Base-by-base conservation (phyloP, 2,888 invertebrate species). In the Oxycera nigricornis region DNA sequence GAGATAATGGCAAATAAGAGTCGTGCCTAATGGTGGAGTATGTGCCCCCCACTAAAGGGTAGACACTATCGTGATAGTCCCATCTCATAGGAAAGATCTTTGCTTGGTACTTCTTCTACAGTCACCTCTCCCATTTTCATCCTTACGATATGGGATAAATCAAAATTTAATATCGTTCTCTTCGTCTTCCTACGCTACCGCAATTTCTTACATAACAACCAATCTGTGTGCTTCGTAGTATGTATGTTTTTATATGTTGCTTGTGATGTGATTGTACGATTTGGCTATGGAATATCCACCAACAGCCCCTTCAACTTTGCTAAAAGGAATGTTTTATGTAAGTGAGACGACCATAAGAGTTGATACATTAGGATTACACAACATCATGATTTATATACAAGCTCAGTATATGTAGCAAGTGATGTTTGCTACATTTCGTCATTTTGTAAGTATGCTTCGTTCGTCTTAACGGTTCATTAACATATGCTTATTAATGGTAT, bases 141-240 rank as follows among this genome's bases (percentile, higher is more conserved):
- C 17, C 11, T 11, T 31, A n/a, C 20, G n/a, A 39, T 65, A 35
- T 26, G 20, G 22, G 20, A 62, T 62, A 65, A 39, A 65, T 65
- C 65, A 65, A 65, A 65, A 65, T 65, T 41, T 65, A 65, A 65
- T 65, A 65, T 65, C 41, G 39, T 30, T 35, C 22, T 39, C 30
- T 39, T 41, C 41, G n/a, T 20, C 46, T 11, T 14, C 20, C n/a
- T 4, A 39, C 65, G 65, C 39, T 65, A 65, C 65, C 65, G 41
- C 65, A 39, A 65, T 39, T 65, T 41, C 65, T 65, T 22, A 24
- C 14, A 35, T 24, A 65, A 41, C 31, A 65, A 17, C 41, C 65
- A 31, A 65, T 41, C 39, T 65, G 41, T 14, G 46, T n/a, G 46
- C 17, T 2, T 46, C n/a, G 46, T n/a, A 46, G 3, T 46, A n/a